A percentile compares a stretch with the other conserved stretches of the same genome.
Evolutionary conservation across 2,797 vertebrate genomes (phyloP).

Genomic region (Tinamus major): DNA sequence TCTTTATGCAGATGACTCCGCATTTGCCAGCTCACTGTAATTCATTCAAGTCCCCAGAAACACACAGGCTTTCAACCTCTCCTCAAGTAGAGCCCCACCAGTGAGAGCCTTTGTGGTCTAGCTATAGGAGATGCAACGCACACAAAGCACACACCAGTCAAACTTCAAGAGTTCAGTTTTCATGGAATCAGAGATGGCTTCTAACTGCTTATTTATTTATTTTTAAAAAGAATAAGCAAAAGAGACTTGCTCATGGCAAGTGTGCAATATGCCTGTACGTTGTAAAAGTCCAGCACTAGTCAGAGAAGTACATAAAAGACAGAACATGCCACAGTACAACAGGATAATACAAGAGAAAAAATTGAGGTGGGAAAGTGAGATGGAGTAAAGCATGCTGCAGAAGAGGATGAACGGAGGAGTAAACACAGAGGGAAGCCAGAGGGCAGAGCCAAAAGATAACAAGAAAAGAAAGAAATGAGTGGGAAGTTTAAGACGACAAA

Average conservation of each 20-base stretch:
- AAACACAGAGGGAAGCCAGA: constrained; percentile 39
- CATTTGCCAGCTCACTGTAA: not conserved
- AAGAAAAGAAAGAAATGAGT: not conserved
- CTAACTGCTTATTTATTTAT: not conserved
- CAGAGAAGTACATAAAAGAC: not conserved
- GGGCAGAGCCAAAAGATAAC: not conserved
- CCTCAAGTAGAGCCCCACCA: not conserved
- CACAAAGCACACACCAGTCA: not conserved
- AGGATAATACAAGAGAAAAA: not conserved
- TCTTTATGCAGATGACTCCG: not conserved
- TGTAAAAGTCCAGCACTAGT: not conserved
- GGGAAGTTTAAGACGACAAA: not conserved
- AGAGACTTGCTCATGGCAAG: accelerated
- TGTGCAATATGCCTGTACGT: not conserved
- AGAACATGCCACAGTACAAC: not conserved
- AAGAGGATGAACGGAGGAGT: not conserved
- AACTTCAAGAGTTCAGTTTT: not conserved
- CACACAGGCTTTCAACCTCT: not conserved
- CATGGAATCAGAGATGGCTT: not conserved
- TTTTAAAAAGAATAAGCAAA: not conserved
- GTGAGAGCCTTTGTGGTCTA: not conserved
- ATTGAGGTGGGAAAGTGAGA: not conserved
- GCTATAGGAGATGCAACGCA: not conserved
- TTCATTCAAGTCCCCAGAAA: not conserved
- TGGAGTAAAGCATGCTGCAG: not conserved